Evolutionary conservation across 2,888 invertebrate species (phyloP), one percentile per base, ranked within the genome.

Genomic region (Liodrosophila aerea): DNA sequence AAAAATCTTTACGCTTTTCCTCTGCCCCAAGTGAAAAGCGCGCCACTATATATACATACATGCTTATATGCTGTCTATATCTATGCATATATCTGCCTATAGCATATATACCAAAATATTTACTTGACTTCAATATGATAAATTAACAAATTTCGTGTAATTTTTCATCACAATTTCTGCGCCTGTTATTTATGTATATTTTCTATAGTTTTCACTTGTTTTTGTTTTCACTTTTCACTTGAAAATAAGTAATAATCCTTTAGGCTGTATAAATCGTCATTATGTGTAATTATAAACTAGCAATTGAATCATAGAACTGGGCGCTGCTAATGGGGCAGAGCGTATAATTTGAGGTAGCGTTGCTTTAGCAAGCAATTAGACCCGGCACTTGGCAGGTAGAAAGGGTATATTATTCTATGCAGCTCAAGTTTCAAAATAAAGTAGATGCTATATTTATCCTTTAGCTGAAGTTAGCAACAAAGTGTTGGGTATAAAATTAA

Each of bases 1-100:
- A 56, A 53, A 57, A 61, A 61, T 71, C 13, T 29, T 58, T 47
- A 22, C 22, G 22, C 2, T 15, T 30, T 37, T 47, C 29, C 9
- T 36, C 27, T 22, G 51, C 29, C 64, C 63, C 84, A 83, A 80
- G 76, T 80, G 62, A 65, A 72, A 85, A 78, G 80, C 80, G 61
- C 77, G 77, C 78, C 77, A 62, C 40, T 36, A 52, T n/a, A 36
- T 12, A 22, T 36, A 18, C 31, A 40, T 43, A 46, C 8, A 40
- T 53, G 44, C 31, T 41, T 41, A 51, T 8, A 54, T 27, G n/a
- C n/a, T n/a, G 22, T 22, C 5, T 29, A 16, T 62, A 60, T 51
- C 36, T 34, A 22, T 11, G 41, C 50, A 49, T 39, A 39, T 12
- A 41, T 36, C 9, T 27, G 50, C 12, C 8, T 39, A 46, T n/a